Conservation (phyloP, 1,140 invertebrate genomes). For the Atta colombica region DNA sequence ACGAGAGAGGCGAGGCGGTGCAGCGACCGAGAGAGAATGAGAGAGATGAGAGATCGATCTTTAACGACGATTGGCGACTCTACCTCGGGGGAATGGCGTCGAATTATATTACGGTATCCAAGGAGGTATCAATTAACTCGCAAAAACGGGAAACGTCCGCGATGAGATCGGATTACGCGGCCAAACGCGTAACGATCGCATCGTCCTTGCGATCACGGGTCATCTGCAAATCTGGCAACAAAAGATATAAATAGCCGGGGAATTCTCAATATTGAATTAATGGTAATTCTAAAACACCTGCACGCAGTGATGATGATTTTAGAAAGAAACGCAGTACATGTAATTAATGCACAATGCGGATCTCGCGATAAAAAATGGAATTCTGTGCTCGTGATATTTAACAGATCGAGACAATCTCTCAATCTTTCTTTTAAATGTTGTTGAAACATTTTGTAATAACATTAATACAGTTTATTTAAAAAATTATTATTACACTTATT, state of each 20-base stretch:
- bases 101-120: constrained; percentile 37
- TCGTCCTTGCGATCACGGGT: not conserved
- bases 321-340: not conserved
- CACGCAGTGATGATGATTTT: not conserved
- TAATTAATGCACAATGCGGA: not conserved
- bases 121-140: constrained; percentile 15
- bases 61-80: constrained; percentile 47
- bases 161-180: constrained; percentile 28
- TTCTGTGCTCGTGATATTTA: not conserved
- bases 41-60: constrained; percentile 19
- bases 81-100: not conserved
- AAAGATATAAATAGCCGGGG: too few relatives aligned
- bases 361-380: not conserved
- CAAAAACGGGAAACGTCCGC: constrained; percentile 35
- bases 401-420: not conserved
- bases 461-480: not conserved
- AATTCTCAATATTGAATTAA: constrained; percentile 3
- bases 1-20: constrained; percentile 16
- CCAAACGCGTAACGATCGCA: constrained; percentile 29
- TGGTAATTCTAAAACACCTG: not conserved
- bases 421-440: not conserved
- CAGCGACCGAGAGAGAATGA: not conserved
- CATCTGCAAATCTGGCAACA: not conserved
- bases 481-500: not conserved
- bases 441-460: not conserved